A percentile compares a stretch with the other conserved stretches of the same genome.
Evolutionary conservation across 2,888 invertebrate species (phyloP).

Genomic region (Apodemia zela): DNA sequence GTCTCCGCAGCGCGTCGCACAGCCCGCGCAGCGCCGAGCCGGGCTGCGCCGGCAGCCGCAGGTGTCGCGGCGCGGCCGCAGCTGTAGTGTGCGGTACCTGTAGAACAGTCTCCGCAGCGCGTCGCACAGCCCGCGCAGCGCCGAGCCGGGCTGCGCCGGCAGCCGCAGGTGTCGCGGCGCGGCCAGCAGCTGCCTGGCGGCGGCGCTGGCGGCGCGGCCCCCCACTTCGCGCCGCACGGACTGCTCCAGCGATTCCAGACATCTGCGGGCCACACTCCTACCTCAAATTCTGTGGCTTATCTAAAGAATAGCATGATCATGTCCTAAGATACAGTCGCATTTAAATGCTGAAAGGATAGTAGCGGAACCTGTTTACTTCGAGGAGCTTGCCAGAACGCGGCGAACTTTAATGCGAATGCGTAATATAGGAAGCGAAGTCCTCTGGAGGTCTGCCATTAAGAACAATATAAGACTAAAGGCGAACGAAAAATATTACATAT

Average conservation of each 20-base stretch:
- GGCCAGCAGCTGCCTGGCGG: slow-evolving; percentile 84
- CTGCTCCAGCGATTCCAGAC: slow-evolving; percentile 61
- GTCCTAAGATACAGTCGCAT: no score
- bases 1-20: slow-evolving; percentile 46
- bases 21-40: slow-evolving; percentile 57
- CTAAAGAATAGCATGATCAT: no score
- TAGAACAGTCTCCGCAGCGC: slow-evolving; percentile 54
- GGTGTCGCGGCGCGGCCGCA: slow-evolving; percentile 87
- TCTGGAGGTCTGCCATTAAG: no score
- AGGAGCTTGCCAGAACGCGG: no score
- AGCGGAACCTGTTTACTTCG: no score
- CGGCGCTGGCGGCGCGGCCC: slow-evolving; percentile 74
- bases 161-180: slow-evolving; percentile 89
- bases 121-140: slow-evolving; percentile 47
- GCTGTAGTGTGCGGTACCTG: slow-evolving; percentile 81
- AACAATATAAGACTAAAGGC: no score
- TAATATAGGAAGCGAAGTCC: no score
- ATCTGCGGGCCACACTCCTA: slow-evolving; percentile 41
- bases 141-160: slow-evolving; percentile 59
- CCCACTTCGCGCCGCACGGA: slow-evolving; percentile 49
- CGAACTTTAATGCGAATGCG: no score
- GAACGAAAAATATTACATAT: no score
- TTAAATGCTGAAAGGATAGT: no score
- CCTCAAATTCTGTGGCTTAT: no score
- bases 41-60: slow-evolving; percentile 77